Evolutionary conservation across 1,140 invertebrate species (phyloP), one percentile per base, ranked within the genome.

Genomic region (Idris sp.): DNA sequence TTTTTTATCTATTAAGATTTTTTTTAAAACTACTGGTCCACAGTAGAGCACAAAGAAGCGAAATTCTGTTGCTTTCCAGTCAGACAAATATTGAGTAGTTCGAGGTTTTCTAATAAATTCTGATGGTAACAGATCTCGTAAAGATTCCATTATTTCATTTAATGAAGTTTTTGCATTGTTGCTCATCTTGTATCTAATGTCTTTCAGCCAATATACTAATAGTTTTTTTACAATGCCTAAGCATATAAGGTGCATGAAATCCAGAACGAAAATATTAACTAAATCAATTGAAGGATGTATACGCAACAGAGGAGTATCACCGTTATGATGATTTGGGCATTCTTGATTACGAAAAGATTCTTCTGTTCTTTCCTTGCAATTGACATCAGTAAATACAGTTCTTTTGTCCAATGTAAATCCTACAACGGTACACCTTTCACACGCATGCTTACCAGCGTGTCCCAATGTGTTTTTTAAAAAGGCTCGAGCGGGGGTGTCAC

Each of bases 41-140:
- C 28, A 11, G 40, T 78, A 75, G n/a, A 78, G 41, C 44, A 68
- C 36, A 64, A 75, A 64, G 30, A 75, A 68, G 2, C 44, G 10
- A 35, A 51, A 59, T 51, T 76, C n/a, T 18, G 58, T 62, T 4
- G 58, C 46, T 26, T 67, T 78, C 68, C 73, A 71, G 11, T 30
- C 53, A 26, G 7, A 9, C 22, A 67, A 6, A 26, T 38, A 13
- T 8, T 43, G 10, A 7, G 35, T 41, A 0, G 18, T 35, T 33
- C 38, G 16, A 7, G 53, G 54, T 71, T 65, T 67, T 10, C 74
- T 28, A 38, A 43, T 31, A 56, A 73, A 78, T 38, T 73, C 68
- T n/a, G 16, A n/a, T 4, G 67, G 43, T 35, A 73, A 22, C 38
- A 67, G 58, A 8, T 11, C 15, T 14, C 31, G 51, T 4, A 71